These are phyloP conservation scores for Somateria mollissima DNA, from an alignment of 2,797 vertebrate genomes.

Conservation along the genomic window DNA sequence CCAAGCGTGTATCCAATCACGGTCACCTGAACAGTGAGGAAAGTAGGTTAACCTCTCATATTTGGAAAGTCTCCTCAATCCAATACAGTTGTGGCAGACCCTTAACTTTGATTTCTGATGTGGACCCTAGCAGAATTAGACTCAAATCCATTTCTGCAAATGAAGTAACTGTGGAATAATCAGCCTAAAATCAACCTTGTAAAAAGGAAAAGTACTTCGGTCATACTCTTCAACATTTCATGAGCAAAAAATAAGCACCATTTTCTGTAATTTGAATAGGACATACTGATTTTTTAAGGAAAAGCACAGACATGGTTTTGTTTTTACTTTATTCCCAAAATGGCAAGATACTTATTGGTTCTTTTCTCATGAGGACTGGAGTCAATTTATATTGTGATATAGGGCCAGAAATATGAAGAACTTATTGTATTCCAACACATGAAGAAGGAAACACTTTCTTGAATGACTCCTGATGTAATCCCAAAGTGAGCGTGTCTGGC, in stretches of 20 bases:
- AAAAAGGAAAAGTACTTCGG: not conserved
- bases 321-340: not conserved
- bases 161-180: not conserved
- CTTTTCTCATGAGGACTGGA: not conserved
- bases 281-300: not conserved
- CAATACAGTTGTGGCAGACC: not conserved
- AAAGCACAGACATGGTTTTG: not conserved
- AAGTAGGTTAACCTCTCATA: not conserved
- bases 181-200: not conserved
- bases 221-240: not conserved
- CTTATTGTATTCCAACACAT: not conserved
- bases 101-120: not conserved
- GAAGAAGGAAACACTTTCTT: not conserved
- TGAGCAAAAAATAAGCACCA: not conserved
- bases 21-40: constrained; percentile 85
- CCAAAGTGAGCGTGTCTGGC: not conserved
- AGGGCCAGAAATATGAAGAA: not conserved
- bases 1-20: constrained; percentile 95
- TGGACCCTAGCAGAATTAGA: not conserved
- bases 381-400: not conserved
- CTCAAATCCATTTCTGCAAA: not conserved
- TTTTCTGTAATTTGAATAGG: not conserved
- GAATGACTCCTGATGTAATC: not conserved
- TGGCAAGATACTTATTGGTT: not conserved
- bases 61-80: not conserved